A percentile compares a stretch with the other conserved stretches of the same genome.
Conservation (phyloP, 2,113 vertebrate species). For the Todiramphus saurophagus region DNA sequence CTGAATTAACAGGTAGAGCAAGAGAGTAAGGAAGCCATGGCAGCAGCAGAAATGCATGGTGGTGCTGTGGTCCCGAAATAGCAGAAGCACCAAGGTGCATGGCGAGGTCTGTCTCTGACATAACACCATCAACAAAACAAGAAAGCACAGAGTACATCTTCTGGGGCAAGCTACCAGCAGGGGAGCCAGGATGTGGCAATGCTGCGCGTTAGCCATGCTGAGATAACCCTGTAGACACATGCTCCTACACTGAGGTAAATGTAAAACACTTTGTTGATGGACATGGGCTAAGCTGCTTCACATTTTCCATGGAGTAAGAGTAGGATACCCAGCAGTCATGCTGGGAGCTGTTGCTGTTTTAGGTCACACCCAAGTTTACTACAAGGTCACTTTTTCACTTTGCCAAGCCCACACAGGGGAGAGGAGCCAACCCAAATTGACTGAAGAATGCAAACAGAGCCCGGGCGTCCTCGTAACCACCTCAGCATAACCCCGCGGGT, state of each 20-base stretch:
- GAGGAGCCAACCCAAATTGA: slow-evolving; percentile 25
- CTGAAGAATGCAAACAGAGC: slow-evolving; percentile 46
- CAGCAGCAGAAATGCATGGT: neutral
- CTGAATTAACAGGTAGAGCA: neutral
- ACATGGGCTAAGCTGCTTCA: neutral
- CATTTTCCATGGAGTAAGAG: slow-evolving; percentile 40
- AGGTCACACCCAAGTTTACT: slow-evolving; percentile 54
- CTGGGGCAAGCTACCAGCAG: neutral
- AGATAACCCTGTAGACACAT: neutral
- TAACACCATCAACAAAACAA: neutral
- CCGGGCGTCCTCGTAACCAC: neutral
- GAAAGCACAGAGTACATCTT: neutral
- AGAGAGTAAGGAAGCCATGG: neutral
- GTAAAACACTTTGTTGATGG: neutral
- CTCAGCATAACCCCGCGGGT: neutral
- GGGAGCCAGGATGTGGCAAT: neutral
- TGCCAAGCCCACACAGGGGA: neutral
- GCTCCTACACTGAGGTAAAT: neutral
- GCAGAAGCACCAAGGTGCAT: neutral
- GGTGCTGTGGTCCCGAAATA: neutral
- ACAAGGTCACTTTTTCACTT: neutral
- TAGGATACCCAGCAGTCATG: neutral
- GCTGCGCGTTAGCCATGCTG: fast-evolving
- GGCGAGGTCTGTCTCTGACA: neutral
- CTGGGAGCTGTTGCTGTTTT: slow-evolving; percentile 20